Evolutionary conservation across 2,797 vertebrate genomes (phyloP).

Genomic region (Scleropages formosus): DNA sequence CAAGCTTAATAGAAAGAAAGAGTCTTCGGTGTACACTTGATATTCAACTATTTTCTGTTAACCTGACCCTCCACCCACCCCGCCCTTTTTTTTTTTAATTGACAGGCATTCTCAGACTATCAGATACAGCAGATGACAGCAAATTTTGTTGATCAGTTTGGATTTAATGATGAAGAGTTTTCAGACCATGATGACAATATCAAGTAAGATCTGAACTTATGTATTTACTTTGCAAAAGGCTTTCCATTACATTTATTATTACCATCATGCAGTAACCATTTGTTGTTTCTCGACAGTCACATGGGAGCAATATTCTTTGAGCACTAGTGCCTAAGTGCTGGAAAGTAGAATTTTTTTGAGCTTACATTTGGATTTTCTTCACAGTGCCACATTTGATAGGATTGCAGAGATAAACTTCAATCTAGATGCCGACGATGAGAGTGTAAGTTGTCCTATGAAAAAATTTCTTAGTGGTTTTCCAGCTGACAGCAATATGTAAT

Average conservation of each 20-base stretch:
- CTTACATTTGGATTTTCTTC: conserved; percentile 16
- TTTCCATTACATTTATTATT: background rate
- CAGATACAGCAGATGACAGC: conserved; percentile 99
- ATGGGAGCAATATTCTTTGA: no score
- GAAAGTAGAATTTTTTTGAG: background rate
- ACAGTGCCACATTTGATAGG: conserved; percentile 90
- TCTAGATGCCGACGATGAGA: conserved; percentile 88
- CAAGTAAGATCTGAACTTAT: conserved; percentile 70
- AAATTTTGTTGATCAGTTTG: conserved; percentile 95
- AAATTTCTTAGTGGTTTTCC: background rate
- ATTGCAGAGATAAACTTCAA: conserved; percentile 95
- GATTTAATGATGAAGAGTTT: conserved; percentile 96
- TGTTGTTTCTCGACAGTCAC: no score
- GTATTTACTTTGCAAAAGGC: background rate
- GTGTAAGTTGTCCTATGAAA: conserved; percentile 74
- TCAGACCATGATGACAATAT: conserved; percentile 93
- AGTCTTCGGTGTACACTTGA: no score
- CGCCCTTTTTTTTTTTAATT: background rate
- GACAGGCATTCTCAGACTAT: conserved; percentile 95
- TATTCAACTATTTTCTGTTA: no score
- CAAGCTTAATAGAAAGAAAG: background rate
- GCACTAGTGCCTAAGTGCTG: no score
- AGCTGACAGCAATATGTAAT: background rate
- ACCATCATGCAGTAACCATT: no score
- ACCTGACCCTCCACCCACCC: no score